phyloP scores from a whole-genome alignment of 2,888 invertebrate genomes.

The Agonopterix alstromeriana region DNA sequence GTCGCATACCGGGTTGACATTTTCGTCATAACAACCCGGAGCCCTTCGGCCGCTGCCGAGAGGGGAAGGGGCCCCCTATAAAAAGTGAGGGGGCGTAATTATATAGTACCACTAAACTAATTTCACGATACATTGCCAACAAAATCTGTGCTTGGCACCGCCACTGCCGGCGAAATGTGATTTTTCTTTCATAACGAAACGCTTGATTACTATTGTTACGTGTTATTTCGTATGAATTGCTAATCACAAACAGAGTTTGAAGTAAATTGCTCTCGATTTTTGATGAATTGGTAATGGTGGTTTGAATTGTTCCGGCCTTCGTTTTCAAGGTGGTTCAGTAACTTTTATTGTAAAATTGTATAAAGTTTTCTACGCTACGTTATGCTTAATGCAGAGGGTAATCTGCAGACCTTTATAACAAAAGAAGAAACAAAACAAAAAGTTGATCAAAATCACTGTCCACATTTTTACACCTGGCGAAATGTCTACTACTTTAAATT shows the following conservation, averaged over 20 bases:
- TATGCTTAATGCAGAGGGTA: too few species aligned
- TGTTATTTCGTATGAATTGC: constrained; percentile 69
- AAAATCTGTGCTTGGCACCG: constrained; percentile 75
- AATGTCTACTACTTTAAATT: too few species aligned
- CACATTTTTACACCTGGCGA: too few species aligned
- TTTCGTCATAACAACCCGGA: constrained; percentile 68
- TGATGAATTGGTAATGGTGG: constrained; percentile 51
- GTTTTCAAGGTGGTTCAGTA: constrained; percentile 2
- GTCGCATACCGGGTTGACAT: constrained; percentile 69
- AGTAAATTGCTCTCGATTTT: constrained; percentile 35
- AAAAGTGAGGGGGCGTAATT: constrained; percentile 73
- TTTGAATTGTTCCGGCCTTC: constrained; percentile 39
- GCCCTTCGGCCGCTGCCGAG: constrained; percentile 25
- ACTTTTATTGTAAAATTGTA: too few species aligned
- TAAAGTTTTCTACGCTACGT: too few species aligned
- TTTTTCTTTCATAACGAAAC: constrained; percentile 62
- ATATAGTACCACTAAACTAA: constrained; percentile 77
- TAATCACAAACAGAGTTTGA: constrained; percentile 38
- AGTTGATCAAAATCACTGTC: too few species aligned
- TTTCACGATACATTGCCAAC: constrained; percentile 76
- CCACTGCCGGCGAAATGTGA: constrained; percentile 60
- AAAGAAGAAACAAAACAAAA: too few species aligned
- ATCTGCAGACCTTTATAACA: too few species aligned
- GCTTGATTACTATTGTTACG: constrained; percentile 69
- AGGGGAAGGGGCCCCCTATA: constrained; percentile 38